phyloP scores from a whole-genome alignment of 2,113 vertebrate genomes.

The Noctilio leporinus region DNA sequence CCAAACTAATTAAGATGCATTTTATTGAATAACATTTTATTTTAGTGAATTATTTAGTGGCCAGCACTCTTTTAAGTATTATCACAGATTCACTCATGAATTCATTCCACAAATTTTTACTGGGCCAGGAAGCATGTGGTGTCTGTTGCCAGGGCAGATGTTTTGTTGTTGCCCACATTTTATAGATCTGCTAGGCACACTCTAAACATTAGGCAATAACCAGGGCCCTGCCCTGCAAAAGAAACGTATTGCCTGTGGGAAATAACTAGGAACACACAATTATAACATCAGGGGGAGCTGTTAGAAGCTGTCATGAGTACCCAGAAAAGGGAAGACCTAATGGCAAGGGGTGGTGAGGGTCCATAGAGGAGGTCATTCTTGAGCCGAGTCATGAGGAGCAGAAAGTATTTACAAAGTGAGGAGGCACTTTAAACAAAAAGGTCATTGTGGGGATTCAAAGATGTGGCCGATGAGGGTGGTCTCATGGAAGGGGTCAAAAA shows the following conservation, averaged over 20 bases:
- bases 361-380: background rate
- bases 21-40: background rate
- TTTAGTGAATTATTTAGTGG: background rate
- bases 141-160: background rate
- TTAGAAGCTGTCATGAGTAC: background rate
- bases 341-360: fast-evolving
- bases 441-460: too few relatives aligned
- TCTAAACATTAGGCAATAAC: background rate
- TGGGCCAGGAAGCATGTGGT: background rate
- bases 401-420: background rate
- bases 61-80: background rate
- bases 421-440: background rate
- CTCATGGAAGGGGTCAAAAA: background rate
- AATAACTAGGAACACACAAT: background rate
- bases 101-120: background rate
- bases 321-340: background rate
- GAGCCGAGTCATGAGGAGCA: background rate
- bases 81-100: background rate
- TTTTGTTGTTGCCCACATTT: fast-evolving
- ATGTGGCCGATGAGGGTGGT: background rate
- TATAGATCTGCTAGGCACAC: background rate
- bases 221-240: background rate
- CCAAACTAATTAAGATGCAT: background rate
- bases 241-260: background rate
- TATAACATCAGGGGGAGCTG: background rate